Conservation (phyloP, 1,140 invertebrate genomes). For the Homalodisca vitripennis region DNA sequence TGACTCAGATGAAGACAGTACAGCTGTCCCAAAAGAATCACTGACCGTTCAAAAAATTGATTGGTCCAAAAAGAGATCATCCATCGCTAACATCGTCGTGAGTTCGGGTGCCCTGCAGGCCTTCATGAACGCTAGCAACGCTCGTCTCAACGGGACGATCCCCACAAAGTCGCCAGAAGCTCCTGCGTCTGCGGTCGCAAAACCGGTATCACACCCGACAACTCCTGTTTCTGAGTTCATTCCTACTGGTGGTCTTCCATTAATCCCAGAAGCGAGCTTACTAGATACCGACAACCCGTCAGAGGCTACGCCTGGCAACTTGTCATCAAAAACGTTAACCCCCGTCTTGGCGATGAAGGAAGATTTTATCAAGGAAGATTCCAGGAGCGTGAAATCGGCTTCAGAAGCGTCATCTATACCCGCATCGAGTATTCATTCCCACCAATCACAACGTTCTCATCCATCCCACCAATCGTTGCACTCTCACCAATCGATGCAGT, state of each 20-base stretch:
- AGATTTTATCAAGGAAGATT: conserved; percentile 29
- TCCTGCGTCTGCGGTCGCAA: conserved; percentile 40
- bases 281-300: conserved; percentile 58
- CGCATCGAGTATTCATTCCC: conserved; percentile 43
- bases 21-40: conserved; percentile 57
- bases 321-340: conserved; percentile 50
- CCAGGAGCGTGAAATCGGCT: conserved; percentile 32
- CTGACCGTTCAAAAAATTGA: conserved; percentile 37
- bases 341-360: conserved; percentile 45
- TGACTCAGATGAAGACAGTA: conserved; percentile 90
- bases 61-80: neutral
- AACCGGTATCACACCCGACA: conserved; percentile 45
- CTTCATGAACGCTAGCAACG: conserved; percentile 35
- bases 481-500: conserved; percentile 34
- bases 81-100: conserved; percentile 43
- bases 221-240: conserved; percentile 44
- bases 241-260: conserved; percentile 57
- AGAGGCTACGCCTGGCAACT: conserved; percentile 43
- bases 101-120: conserved; percentile 26
- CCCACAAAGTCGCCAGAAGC: conserved; percentile 50
- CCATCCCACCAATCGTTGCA: conserved; percentile 39
- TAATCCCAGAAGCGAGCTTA: conserved; percentile 64
- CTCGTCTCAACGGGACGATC: conserved; percentile 55
- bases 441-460: conserved; percentile 8
- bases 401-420: conserved; percentile 47